A percentile compares a stretch with the other conserved stretches of the same genome.
phyloP scores from a whole-genome alignment of 1,140 invertebrate genomes.

The Sitobion miscanthi region DNA sequence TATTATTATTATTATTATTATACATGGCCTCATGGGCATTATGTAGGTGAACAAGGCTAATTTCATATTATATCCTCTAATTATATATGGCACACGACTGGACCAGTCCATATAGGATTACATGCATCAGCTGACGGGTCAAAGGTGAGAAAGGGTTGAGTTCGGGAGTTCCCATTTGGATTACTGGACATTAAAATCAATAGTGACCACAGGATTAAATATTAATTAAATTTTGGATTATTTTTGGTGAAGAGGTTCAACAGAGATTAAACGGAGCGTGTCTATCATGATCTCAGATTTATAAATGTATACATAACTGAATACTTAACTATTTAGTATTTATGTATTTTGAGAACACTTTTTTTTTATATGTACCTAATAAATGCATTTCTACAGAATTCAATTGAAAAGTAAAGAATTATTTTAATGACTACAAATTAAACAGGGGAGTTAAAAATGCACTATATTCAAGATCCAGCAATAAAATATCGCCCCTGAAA shows the following conservation, averaged over 20 bases:
- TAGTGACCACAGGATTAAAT: constrained; percentile 38
- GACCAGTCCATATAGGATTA: constrained; percentile 26
- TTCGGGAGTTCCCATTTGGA: neutral
- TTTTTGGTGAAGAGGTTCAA: neutral
- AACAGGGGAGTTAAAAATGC: neutral
- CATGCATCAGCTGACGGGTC: neutral
- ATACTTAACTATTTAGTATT: neutral
- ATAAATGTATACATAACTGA: constrained; percentile 19
- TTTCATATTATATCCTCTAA: constrained; percentile 28
- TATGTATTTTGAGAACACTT: neutral
- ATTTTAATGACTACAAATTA: neutral
- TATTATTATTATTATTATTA: neutral
- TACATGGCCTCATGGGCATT: neutral
- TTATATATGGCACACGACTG: constrained; percentile 13
- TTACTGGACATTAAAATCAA: constrained; percentile 32
- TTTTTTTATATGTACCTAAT: neutral
- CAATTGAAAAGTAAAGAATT: constrained; percentile 17
- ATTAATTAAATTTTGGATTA: constrained; percentile 42
- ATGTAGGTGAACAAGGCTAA: neutral
- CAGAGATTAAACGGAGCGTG: neutral
- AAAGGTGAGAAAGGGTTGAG: constrained; percentile 27
- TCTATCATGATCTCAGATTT: constrained; percentile 23
- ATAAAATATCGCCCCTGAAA: neutral
- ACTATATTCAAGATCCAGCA: neutral
- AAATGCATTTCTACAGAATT: neutral